phyloP scores from a whole-genome alignment of 2,797 vertebrate species.

The Miichthys miiuy region DNA sequence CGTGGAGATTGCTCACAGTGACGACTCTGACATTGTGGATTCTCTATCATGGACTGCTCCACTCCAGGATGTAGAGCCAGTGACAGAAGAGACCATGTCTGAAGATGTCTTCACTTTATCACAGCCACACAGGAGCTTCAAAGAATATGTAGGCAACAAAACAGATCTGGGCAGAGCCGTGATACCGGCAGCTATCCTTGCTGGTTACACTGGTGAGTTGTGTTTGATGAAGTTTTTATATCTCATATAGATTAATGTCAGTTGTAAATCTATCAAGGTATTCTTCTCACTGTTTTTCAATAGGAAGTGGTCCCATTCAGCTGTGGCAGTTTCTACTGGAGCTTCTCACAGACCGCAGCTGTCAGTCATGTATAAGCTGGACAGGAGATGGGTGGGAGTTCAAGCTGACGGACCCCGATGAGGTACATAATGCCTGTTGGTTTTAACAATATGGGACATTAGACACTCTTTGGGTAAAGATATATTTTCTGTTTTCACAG shows the following conservation, averaged over 20 bases:
- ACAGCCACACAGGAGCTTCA: conserved; percentile 72
- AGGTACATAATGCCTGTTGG: conserved; percentile 51
- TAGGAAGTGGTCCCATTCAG: conserved; percentile 83
- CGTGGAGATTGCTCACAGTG: conserved; percentile 38
- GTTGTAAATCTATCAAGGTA: background rate
- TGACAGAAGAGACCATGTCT: conserved; percentile 28
- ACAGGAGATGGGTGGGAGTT: conserved; percentile 86
- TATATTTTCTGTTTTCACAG: too few species aligned
- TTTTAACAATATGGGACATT: background rate
- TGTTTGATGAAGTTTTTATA: background rate
- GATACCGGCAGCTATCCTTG: conserved; percentile 77
- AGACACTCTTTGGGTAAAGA: background rate
- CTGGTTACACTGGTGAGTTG: conserved; percentile 78
- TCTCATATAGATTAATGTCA: background rate
- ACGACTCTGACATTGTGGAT: conserved; percentile 21
- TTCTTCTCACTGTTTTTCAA: background rate
- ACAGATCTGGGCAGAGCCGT: conserved; percentile 62
- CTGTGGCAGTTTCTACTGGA: conserved; percentile 86
- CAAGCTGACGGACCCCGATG: conserved; percentile 82
- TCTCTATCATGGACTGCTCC: conserved; percentile 56
- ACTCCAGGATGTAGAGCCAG: conserved; percentile 29
- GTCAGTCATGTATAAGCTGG: conserved; percentile 83
- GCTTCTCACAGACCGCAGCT: conserved; percentile 82
- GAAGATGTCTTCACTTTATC: conserved; percentile 56
- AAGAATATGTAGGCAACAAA: conserved; percentile 67